phyloP scores from a whole-genome alignment of 2,888 invertebrate genomes.

The Rutpela maculata region DNA sequence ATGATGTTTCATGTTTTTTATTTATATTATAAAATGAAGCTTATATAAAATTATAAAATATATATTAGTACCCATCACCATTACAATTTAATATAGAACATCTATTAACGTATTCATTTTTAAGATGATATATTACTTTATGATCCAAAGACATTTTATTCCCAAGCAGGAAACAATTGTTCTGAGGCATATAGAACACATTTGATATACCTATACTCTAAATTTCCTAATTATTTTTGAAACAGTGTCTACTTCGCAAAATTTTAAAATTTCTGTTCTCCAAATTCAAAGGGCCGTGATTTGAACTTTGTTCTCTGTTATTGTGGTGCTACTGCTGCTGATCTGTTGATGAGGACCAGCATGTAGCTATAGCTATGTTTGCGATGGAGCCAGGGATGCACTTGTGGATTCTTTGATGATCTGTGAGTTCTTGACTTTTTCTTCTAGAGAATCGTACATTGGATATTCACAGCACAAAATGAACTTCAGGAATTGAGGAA shows the following conservation, averaged over 20 bases:
- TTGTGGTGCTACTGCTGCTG: constrained; percentile 57
- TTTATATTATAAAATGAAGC: not conserved
- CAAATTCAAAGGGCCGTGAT: constrained; percentile 59
- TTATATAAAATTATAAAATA: constrained; percentile 7
- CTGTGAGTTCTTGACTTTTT: constrained; percentile 76
- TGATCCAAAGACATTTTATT: not conserved
- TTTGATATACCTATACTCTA: constrained; percentile 4
- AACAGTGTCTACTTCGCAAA: not conserved
- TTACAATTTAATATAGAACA: constrained; percentile 3
- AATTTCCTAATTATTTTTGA: constrained; percentile 24
- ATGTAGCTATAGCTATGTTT: constrained; percentile 82
- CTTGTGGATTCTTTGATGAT: constrained; percentile 84
- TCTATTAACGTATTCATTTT: not conserved
- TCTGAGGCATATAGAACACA: constrained; percentile 8
- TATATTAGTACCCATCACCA: not conserved
- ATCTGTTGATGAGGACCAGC: constrained; percentile 65
- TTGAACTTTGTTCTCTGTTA: constrained; percentile 57
- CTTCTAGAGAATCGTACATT: constrained; percentile 86
- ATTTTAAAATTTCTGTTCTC: not conserved
- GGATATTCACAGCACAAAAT: constrained; percentile 93
- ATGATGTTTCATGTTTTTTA: no score
- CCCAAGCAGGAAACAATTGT: not conserved
- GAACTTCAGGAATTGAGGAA: constrained; percentile 88
- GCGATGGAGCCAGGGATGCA: constrained; percentile 82
- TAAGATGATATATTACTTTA: not conserved